phyloP scores from a whole-genome alignment of 2,888 invertebrate species.

The Archips crataeganus region DNA sequence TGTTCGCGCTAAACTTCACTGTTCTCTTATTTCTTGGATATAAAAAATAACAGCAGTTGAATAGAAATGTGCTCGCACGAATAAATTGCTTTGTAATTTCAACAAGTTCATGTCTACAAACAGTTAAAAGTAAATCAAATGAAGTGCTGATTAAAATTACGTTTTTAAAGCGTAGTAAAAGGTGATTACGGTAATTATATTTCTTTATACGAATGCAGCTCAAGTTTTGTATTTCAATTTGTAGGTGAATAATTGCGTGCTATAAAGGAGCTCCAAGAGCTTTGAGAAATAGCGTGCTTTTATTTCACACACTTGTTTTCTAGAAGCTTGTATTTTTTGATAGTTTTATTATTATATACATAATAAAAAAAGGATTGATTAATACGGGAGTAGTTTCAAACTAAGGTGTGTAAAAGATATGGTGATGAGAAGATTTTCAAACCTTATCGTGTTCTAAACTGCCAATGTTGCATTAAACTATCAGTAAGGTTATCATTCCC shows the following conservation, averaged over 20 bases:
- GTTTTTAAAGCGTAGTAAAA: slow-evolving; percentile 19
- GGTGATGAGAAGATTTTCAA: too few relatives aligned
- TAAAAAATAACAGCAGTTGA: not conserved
- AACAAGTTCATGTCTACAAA: slow-evolving; percentile 31
- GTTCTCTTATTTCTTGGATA: not conserved
- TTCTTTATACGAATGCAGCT: slow-evolving; percentile 23
- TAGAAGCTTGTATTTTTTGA: not conserved
- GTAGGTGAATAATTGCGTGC: slow-evolving; percentile 20
- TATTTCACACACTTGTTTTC: not conserved
- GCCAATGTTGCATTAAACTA: too few relatives aligned
- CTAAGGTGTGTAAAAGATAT: too few relatives aligned
- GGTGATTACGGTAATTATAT: slow-evolving; percentile 32
- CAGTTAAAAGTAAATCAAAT: slow-evolving; percentile 23
- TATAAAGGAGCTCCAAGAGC: not conserved
- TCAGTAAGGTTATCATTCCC: too few relatives aligned
- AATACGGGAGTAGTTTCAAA: too few relatives aligned
- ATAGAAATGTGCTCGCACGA: not conserved
- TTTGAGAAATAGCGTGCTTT: slow-evolving; percentile 3
- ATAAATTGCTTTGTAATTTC: slow-evolving; percentile 25
- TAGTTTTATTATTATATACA: not conserved
- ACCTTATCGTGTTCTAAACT: too few relatives aligned
- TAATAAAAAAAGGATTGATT: too few relatives aligned
- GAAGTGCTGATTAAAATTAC: slow-evolving; percentile 31
- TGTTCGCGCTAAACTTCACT: not conserved
- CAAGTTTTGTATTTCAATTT: slow-evolving; percentile 28